Evolutionary conservation across 2,888 invertebrate species (phyloP), one percentile per base, ranked within the genome.

Genomic region (Yponomeuta malinellus): DNA sequence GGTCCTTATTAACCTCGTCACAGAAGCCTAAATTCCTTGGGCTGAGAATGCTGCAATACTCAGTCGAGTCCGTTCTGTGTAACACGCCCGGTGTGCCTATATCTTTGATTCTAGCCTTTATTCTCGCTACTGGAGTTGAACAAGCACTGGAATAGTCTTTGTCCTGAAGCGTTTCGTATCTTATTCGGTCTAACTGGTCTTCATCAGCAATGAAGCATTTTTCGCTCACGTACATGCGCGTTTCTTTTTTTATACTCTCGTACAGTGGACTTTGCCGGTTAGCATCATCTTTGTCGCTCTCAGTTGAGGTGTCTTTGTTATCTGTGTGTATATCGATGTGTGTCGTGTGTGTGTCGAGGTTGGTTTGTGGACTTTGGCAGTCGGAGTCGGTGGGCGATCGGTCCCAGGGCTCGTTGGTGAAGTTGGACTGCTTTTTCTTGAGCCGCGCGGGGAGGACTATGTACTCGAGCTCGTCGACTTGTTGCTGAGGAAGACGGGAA

Each of bases 11-110:
- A 64, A 78, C 81, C 2, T 82, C 80, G 33, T 87, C 82, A 6
- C 79, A 83, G n/a, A 75, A 72, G 73, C 83, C 80, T 5, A 86
- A 81, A 2, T 74, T 73, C 70, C 90, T 89, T 0, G 92, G 92
- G 73, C 92, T 92, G 1, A 90, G 75, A 70, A 93, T 86, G 71
- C 91, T 92, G 73, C 92, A 92, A 74, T 93, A 93, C 77, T 93
- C 92, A 0, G 93, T 93, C 0, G 93, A 93, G 75, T 92, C 92
- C 72, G 91, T 92, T 74, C 85, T 85, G 37, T 92, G 88, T 48
- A 92, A 77, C 0, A 79, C 75, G 70, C 86, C 86, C 29, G 91
- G 89, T 0, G 91, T 86, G 0, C 80, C 86, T 10, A 86, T 77
- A 23, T 90, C 87, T 76, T 83, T 89, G 9, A 88, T 81, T 37